Evolutionary conservation across 2,113 vertebrate species (phyloP).

Genomic region (Calyptomena viridis): DNA sequence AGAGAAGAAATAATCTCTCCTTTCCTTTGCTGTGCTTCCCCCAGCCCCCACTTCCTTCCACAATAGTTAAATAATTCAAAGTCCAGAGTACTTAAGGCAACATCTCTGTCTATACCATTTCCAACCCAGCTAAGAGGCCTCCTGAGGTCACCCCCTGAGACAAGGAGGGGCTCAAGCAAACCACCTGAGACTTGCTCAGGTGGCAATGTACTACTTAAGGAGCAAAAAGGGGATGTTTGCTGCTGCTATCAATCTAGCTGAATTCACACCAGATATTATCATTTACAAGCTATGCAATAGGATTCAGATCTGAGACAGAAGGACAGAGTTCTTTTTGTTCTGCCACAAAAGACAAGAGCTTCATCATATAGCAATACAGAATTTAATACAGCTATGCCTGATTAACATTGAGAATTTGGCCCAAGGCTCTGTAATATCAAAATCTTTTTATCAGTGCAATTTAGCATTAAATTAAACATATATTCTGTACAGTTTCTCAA

Average conservation of each 20-base stretch:
- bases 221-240: slow-evolving; percentile 8
- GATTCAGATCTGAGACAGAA: neutral
- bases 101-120: slow-evolving; percentile 16
- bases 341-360: neutral
- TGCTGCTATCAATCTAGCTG: neutral
- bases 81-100: slow-evolving; percentile 14
- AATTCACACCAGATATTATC: slow-evolving; percentile 1
- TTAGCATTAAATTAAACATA: neutral
- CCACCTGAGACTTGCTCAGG: slow-evolving; percentile 34
- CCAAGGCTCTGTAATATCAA: neutral
- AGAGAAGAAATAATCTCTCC: neutral
- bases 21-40: neutral
- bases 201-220: neutral
- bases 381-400: neutral
- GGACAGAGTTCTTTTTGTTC: neutral
- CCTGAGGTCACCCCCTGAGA: slow-evolving; percentile 29
- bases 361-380: neutral
- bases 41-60: slow-evolving; percentile 31
- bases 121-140: slow-evolving; percentile 5
- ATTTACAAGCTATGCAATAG: neutral
- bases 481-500: neutral
- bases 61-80: slow-evolving; percentile 51
- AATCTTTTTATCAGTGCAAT: neutral
- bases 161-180: neutral
- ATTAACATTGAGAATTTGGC: neutral